These are phyloP conservation scores for Drosophila truncata DNA, from an alignment of 1,140 invertebrate genomes.

Conservation along the genomic window DNA sequence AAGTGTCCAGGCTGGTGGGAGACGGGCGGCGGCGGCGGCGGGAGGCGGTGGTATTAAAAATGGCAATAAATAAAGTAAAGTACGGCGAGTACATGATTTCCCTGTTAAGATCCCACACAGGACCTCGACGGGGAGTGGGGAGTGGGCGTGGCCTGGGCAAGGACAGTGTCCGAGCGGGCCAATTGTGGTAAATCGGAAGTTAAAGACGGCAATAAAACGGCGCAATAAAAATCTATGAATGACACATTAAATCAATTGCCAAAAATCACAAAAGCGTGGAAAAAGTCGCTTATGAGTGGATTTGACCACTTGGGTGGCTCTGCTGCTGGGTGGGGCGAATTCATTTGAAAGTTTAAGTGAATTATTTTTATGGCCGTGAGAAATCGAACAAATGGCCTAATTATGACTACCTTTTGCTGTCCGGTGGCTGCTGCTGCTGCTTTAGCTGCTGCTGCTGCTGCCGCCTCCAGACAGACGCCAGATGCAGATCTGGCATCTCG, in stretches of 20 bases:
- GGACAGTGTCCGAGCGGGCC: slow-evolving; percentile 85
- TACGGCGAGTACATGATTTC: slow-evolving; percentile 85
- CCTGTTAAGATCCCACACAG: slow-evolving; percentile 83
- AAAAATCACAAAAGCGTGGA: slow-evolving; percentile 81
- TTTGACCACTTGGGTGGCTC: slow-evolving; percentile 44
- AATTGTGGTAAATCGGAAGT: slow-evolving; percentile 86
- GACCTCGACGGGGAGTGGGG: slow-evolving; percentile 30
- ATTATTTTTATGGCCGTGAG: slow-evolving; percentile 71
- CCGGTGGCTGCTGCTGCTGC: slow-evolving; percentile 11
- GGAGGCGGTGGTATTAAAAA: slow-evolving; percentile 74
- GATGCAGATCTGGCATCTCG: slow-evolving; percentile 26
- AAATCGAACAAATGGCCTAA: slow-evolving; percentile 72
- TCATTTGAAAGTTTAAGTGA: slow-evolving; percentile 76
- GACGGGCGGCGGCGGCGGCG: slow-evolving; percentile 33
- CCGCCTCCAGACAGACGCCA: slow-evolving; percentile 38
- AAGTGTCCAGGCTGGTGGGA: slow-evolving; percentile 73
- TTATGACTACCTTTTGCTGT: slow-evolving; percentile 38
- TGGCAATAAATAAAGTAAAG: slow-evolving; percentile 85
- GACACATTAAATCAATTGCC: slow-evolving; percentile 86
- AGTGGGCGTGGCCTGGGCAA: slow-evolving; percentile 55
- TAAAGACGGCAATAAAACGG: slow-evolving; percentile 85
- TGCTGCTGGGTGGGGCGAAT: slow-evolving; percentile 34
- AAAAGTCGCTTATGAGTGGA: slow-evolving; percentile 76
- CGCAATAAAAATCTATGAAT: slow-evolving; percentile 85
- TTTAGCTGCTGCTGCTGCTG: neutral